Base-by-base conservation (phyloP, 2,797 vertebrate genomes). In the Chromobotia macracanthus region DNA sequence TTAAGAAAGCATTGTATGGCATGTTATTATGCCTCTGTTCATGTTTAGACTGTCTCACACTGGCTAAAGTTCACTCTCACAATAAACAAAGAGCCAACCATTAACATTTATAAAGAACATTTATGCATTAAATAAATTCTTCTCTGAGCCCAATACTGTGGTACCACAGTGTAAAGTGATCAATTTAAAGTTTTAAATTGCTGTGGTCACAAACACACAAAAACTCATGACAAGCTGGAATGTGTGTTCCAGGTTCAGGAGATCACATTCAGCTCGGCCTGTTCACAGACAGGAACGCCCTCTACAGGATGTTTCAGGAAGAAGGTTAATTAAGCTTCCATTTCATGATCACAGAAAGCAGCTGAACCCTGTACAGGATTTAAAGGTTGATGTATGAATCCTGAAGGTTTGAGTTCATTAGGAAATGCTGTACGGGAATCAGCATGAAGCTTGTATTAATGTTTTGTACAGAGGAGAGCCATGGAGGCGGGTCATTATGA, bases 401-500 rank as follows among this genome's bases (percentile, higher is more conserved):
- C 31, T 31, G 31, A 31, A 31, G 31, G 3, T 31, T 31, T 31
- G 31, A 31, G 5, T 15, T 72, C 16, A 53, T 19, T 4, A n/a
- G 6, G 5, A 9, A 3, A 21, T 19, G 12, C n/a, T 58, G 18
- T 65, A 38, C 46, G 71, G 51, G 11, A 16, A 19, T 38, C 44
- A 19, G 21, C 8, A 8, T 69, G 38, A 16, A 65, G 6, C 48
- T 61, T 0, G 10, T 11, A 25, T 28, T 65, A 25, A 8, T 78
- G 4, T 78, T 35, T 38, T 48, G 3, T 68, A 77, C 87, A 99
- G 97, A 96, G 88, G 92, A 94, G 85, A 89, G 91, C 66, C 97
- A 99, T 96, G 86, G 96, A 97, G 81, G 95, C 93, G 0, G 96
- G 96, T 13, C 95, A 99, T 77, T 93, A 91, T 0, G 97, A 99